A percentile compares a stretch with the other conserved stretches of the same genome.
Conservation (phyloP, 2,888 invertebrate species). For the Zygaena filipendulae region DNA sequence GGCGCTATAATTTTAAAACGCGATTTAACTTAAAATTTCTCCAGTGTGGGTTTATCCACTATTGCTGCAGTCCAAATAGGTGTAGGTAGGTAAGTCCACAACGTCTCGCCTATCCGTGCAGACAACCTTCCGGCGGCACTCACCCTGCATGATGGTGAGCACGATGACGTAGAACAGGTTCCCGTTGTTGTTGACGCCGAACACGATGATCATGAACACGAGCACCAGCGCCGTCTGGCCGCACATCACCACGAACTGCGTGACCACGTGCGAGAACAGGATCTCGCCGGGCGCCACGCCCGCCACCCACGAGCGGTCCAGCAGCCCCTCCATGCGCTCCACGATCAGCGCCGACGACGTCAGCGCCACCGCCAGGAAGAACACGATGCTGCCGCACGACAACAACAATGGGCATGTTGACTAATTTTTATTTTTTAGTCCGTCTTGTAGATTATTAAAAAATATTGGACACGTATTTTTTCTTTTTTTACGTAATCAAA, state of each 20-base stretch:
- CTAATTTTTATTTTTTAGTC: too few relatives aligned
- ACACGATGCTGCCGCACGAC: constrained; percentile 80
- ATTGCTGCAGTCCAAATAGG: too few relatives aligned
- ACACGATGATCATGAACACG: constrained; percentile 91
- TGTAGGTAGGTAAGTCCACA: too few relatives aligned
- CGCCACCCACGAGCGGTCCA: constrained; percentile 94
- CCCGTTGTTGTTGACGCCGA: constrained; percentile 90
- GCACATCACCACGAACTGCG: constrained; percentile 95
- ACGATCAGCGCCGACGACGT: constrained; percentile 93
- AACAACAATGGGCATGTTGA: too few relatives aligned
- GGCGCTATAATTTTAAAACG: too few relatives aligned
- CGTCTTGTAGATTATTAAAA: too few relatives aligned
- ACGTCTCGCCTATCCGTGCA: too few relatives aligned
- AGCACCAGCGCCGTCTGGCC: constrained; percentile 93
- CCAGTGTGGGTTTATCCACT: too few relatives aligned
- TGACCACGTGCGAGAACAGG: constrained; percentile 91
- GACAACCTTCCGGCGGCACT: too few relatives aligned
- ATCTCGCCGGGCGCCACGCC: constrained; percentile 93
- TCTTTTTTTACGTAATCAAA: too few relatives aligned
- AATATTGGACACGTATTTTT: too few relatives aligned
- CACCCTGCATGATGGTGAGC: constrained; percentile 86
- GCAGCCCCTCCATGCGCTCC: constrained; percentile 89
- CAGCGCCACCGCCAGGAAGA: constrained; percentile 94
- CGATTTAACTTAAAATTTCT: too few relatives aligned
- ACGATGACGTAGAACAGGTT: constrained; percentile 86